Evolutionary conservation across 1,140 invertebrate genomes (phyloP), one percentile per base, ranked within the genome.

Genomic region (Hyphantria cunea): DNA sequence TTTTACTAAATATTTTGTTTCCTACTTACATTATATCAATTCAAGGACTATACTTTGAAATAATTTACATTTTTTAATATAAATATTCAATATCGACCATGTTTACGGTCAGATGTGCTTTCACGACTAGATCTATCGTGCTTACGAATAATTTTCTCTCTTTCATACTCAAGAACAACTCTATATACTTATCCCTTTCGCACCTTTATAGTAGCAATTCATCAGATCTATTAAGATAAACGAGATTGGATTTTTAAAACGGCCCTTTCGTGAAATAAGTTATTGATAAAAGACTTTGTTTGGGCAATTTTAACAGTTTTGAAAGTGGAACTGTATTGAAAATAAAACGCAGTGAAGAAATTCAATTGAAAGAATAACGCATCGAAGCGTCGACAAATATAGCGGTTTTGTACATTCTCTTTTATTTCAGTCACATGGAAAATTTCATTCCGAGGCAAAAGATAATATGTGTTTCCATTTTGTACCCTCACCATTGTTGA

Each of bases 1-100:
- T 82, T 79, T 76, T 55, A 64, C 74, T 81, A 80, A 78, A 80
- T 80, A 79, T 81, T 79, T 82, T 74, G 65, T 64, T 74, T 64
- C 47, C 76, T 77, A 75, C 71, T 80, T 78, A 77, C 53, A 70
- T 64, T 76, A 25, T 25, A 72, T 79, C 67, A 73, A 73, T 77
- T 72, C 69, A 70, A 73, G 59, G 74, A 61, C 59, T 68, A 61
- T 64, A 58, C 31, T 66, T 72, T 64, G 51, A 73, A 75, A 68
- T 64, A 70, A 69, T 71, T 72, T 76, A 70, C 67, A 74, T 72
- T 72, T 62, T 58, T 39, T 39, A 33, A 32, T 68, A 51, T 55
- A 45, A 59, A 62, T 41, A 60, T 60, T 60, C 34, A 41, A 51
- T 60, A 32, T 44, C 6, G 12, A 60, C 56, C 34, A 58, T 48